phyloP scores from a whole-genome alignment of 2,888 invertebrate genomes.

The Drosophila yooni region DNA sequence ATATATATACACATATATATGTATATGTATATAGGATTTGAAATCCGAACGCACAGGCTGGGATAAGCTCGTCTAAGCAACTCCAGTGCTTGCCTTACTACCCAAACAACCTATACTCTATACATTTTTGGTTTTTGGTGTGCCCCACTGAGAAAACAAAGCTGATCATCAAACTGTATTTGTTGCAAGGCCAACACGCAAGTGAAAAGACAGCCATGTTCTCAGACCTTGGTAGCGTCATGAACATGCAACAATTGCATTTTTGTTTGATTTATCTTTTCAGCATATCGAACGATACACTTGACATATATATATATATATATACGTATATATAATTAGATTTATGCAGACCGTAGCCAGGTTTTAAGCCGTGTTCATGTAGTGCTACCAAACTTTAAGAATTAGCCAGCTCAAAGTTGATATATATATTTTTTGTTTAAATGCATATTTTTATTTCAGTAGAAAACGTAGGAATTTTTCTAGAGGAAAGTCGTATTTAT shows the following conservation, averaged over 20 bases:
- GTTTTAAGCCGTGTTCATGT: constrained; percentile 31
- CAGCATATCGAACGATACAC: constrained; percentile 7
- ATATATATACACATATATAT: not conserved
- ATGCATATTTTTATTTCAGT: constrained; percentile 77
- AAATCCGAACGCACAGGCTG: not conserved
- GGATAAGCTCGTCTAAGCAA: not conserved
- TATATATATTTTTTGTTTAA: constrained; percentile 55
- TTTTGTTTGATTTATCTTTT: not conserved
- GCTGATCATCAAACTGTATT: constrained; percentile 26
- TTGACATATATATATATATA: constrained; percentile 1
- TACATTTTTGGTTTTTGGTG: not conserved
- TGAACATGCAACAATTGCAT: constrained; percentile 44
- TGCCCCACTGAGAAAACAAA: not conserved
- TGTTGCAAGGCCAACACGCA: constrained; percentile 29
- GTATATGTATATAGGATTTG: not conserved
- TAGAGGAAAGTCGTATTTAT: constrained; percentile 68
- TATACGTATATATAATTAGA: constrained; percentile 1
- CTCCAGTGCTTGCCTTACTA: not conserved
- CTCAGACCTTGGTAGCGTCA: constrained; percentile 78
- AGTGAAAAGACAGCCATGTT: constrained; percentile 78
- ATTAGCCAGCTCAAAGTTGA: constrained; percentile 74
- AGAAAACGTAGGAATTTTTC: constrained; percentile 73
- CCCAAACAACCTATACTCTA: not conserved
- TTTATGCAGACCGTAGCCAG: constrained; percentile 14
- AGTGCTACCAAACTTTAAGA: constrained; percentile 80